These are phyloP conservation scores for Caenorhabditis uteleia DNA, from an alignment of 2,888 invertebrate genomes.

Conservation along the genomic window DNA sequence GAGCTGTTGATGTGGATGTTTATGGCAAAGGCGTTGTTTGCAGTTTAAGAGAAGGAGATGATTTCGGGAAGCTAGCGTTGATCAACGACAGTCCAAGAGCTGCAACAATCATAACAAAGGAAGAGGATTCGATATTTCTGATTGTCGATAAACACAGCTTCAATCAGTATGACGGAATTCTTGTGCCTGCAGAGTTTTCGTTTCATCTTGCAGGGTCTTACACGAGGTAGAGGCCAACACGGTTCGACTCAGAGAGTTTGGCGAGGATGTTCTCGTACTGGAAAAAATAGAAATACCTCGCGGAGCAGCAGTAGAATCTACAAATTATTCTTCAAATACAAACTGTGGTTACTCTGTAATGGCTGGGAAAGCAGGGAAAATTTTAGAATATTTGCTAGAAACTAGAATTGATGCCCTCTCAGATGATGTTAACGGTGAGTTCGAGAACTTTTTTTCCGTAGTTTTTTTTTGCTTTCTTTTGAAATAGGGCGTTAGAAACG, in stretches of 20 bases:
- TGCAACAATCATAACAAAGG: constrained; percentile 82
- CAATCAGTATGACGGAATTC: constrained; percentile 74
- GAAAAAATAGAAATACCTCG: constrained; percentile 74
- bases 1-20: constrained; percentile 84
- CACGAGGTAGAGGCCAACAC: constrained; percentile 86
- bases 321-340: constrained; percentile 7
- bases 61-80: constrained; percentile 84
- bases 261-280: constrained; percentile 82
- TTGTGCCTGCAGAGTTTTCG: not conserved
- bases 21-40: constrained; percentile 85
- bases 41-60: constrained; percentile 83
- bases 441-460: too few relatives aligned
- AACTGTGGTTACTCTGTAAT: constrained; percentile 79
- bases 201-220: constrained; percentile 58
- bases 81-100: constrained; percentile 86
- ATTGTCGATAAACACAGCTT: constrained; percentile 86
- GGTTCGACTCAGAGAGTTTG: constrained; percentile 83
- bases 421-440: constrained; percentile 26
- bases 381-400: constrained; percentile 84
- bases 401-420: constrained; percentile 76
- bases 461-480: too few relatives aligned
- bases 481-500: too few relatives aligned
- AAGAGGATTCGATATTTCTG: constrained; percentile 83
- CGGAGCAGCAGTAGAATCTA: constrained; percentile 49
- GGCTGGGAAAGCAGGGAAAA: constrained; percentile 85